These are phyloP conservation scores for Tetragonula clypearis DNA, from an alignment of 1,140 invertebrate species.

Conservation along the genomic window DNA sequence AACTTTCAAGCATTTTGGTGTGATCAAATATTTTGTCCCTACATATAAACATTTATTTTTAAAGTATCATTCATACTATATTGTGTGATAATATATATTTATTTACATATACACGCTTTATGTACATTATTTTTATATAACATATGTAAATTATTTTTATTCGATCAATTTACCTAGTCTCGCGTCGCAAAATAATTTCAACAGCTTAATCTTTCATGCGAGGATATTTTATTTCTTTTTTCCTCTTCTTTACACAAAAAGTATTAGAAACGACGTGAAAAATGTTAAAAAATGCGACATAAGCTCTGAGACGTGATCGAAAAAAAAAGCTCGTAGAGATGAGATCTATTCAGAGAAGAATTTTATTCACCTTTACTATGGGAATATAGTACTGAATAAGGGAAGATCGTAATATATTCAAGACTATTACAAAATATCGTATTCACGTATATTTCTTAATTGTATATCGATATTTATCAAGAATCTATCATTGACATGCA, in stretches of 20 bases:
- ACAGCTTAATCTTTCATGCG: neutral
- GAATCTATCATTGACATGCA: neutral
- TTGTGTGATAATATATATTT: conserved; percentile 42
- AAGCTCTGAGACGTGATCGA: neutral
- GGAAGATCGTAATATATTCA: neutral
- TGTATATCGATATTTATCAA: neutral
- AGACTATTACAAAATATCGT: neutral
- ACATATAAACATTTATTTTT: conserved; percentile 29
- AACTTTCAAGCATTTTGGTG: conserved; percentile 18
- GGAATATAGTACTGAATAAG: neutral
- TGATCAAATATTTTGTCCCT: conserved; percentile 15
- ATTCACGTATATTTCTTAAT: neutral
- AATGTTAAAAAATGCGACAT: neutral
- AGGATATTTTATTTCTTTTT: neutral
- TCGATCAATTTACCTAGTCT: conserved; percentile 6
- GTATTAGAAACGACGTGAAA: neutral
- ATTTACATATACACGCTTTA: conserved; percentile 47
- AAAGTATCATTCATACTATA: conserved; percentile 27
- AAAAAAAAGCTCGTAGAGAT: neutral
- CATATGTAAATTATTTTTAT: conserved; percentile 19
- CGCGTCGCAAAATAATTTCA: conserved; percentile 7
- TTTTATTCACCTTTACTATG: neutral
- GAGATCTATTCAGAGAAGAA: neutral
- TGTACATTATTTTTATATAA: conserved; percentile 39
- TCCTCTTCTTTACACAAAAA: neutral